Evolutionary conservation across 2,113 vertebrate genomes (phyloP).

Genomic region (Natator depressus): DNA sequence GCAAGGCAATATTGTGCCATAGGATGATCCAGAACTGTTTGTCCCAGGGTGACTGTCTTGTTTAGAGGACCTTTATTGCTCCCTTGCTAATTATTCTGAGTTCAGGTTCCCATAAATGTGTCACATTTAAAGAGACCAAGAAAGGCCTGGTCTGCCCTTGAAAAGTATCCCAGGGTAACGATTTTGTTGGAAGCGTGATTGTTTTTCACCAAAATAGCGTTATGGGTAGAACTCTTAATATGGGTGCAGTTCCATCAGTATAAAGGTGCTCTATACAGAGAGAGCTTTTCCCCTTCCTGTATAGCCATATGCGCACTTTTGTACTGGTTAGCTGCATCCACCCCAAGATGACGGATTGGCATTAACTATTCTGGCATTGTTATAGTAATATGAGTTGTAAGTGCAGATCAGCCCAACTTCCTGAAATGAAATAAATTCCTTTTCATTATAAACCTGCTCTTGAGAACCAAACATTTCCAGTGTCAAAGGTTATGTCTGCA

Average conservation of each 20-base stretch:
- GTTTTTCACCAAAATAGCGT: background rate
- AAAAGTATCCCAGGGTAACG: background rate
- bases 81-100: background rate
- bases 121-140: background rate
- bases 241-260: background rate
- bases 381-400: background rate
- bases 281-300: background rate
- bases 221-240: background rate
- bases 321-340: background rate
- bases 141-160: accelerated
- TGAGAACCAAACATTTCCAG: background rate
- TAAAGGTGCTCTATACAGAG: background rate
- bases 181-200: background rate
- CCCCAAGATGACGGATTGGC: too few species aligned
- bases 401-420: background rate
- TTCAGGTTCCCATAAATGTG: background rate
- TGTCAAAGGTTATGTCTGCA: too few species aligned
- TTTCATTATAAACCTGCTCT: background rate
- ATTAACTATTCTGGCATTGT: too few species aligned
- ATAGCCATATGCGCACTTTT: background rate
- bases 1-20: background rate
- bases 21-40: background rate
- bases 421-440: background rate
- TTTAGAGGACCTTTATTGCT: background rate
- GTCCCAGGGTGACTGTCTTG: background rate